Conservation (phyloP, 1,140 invertebrate species). For the Orussus abietinus region DNA sequence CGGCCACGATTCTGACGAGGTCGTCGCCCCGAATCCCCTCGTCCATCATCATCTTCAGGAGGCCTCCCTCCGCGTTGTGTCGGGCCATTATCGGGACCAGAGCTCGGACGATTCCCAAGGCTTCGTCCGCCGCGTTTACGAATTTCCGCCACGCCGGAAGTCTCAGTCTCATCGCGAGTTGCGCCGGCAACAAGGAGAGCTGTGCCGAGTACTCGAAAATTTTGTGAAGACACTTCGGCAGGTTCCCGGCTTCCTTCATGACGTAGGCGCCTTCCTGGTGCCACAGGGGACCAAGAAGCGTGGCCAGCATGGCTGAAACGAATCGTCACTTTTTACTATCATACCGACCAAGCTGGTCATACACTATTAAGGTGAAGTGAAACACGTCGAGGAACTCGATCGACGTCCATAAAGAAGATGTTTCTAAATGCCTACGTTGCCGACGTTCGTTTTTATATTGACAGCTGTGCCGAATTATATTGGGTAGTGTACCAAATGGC, state of each 20-base stretch:
- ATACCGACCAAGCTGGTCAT: too few relatives aligned
- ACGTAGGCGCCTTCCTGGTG: constrained; percentile 32
- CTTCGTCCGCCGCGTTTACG: constrained; percentile 60
- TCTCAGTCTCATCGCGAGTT: constrained; percentile 60
- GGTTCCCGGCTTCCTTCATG: constrained; percentile 50
- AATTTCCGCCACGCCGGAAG: constrained; percentile 73
- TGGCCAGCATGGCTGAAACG: constrained; percentile 64
- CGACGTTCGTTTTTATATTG: too few relatives aligned
- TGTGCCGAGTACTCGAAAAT: constrained; percentile 71
- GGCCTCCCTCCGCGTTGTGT: constrained; percentile 49
- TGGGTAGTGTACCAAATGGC: too few relatives aligned
- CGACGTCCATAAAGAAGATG: too few relatives aligned
- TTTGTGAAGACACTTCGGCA: constrained; percentile 64
- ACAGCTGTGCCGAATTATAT: too few relatives aligned
- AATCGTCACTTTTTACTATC: too few relatives aligned
- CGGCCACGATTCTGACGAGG: constrained; percentile 69
- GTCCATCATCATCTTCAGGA: constrained; percentile 60
- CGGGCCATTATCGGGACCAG: constrained; percentile 38
- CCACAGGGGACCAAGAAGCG: constrained; percentile 62
- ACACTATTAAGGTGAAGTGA: too few relatives aligned
- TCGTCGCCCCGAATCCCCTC: constrained; percentile 59
- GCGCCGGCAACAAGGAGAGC: constrained; percentile 65
- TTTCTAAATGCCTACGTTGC: too few relatives aligned
- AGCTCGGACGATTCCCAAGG: constrained; percentile 49
- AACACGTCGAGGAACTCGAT: too few relatives aligned